Evolutionary conservation across 37 sponge, comb jelly and placozoan genomes (phyloP), one percentile per base, ranked within the genome.

Genomic region (Geodia barretti): DNA sequence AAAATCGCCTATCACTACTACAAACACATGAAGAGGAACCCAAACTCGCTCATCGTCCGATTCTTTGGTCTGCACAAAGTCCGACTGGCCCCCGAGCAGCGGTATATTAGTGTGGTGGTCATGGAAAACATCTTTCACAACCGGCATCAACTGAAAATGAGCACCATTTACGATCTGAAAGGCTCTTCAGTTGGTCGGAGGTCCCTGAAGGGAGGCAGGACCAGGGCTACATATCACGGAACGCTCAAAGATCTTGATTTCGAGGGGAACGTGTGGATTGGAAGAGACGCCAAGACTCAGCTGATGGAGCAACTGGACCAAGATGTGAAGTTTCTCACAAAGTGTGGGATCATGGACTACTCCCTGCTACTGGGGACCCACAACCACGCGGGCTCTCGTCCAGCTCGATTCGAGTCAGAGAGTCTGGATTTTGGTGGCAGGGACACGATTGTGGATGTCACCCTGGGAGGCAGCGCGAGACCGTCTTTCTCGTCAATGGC

Each of bases 81-180:
- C 25, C 76, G 90, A 17, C 74, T 97, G 64, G 89, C 94, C 19
- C 77, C 78, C 11, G 92, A 91, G 62, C 97, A 97, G 72, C 72
- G 82, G 4, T 91, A 80, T 82, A 93, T 97, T 41, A 75, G 70
- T 68, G 92, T 97, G 1, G 82, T 93, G 3, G 94, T 97, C 7
- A 97, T 97, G 97, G 94, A 92, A 28, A 97, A 97, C 83, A 88
- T 97, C 32, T 93, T 97, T 73, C 68, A 91, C 78, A 89, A 75
- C 72, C 20, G 34, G 0, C 72, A 75, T 4, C 31, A 77, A 23
- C 59, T 88, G 33, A 63, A 76, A 68, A 89, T 93, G 54, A 63
- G 91, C 68, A 89, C 84, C 41, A 77, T 76, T 23, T 97, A 91
- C 73, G 97, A 97, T 60, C 73, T 97, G 68, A 97, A 97, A 63